Percentiles rank a stretch among this genome's conserved stretches.
Evolutionary conservation across 2,888 invertebrate genomes (phyloP).

Genomic region (Caenorhabditis plicata): DNA sequence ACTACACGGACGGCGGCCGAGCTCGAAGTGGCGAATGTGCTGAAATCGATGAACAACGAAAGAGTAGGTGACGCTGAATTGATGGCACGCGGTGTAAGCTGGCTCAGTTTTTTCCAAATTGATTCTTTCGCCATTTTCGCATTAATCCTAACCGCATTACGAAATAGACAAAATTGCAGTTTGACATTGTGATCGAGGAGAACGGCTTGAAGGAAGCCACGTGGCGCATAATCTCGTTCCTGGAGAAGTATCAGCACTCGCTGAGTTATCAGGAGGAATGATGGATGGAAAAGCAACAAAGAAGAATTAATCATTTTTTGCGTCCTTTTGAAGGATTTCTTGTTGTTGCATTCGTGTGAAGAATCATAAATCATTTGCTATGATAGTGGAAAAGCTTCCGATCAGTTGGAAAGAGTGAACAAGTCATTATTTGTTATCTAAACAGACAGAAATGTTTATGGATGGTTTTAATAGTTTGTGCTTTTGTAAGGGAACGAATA

Average conservation of each 20-base stretch:
- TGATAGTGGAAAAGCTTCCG: no score
- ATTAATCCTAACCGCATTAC: background rate
- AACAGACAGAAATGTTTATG: no score
- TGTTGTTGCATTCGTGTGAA: no score
- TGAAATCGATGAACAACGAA: slow-evolving; percentile 34
- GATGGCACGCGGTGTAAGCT: slow-evolving; percentile 24
- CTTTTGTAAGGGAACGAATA: no score
- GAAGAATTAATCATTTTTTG: no score
- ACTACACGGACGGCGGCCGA: slow-evolving; percentile 30
- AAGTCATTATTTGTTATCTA: no score
- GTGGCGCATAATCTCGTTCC: slow-evolving; percentile 32
- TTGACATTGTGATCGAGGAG: slow-evolving; percentile 46
- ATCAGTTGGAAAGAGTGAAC: no score
- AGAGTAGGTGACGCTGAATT: slow-evolving; percentile 30
- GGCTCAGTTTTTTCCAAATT: slow-evolving; percentile 1
- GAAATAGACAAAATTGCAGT: slow-evolving; percentile 17
- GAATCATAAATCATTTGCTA: no score
- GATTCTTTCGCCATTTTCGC: no score
- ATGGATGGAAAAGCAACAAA: no score
- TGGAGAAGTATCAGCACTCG: slow-evolving; percentile 45
- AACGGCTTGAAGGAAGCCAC: slow-evolving; percentile 43
- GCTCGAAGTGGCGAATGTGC: slow-evolving; percentile 25
- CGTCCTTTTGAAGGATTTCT: no score
- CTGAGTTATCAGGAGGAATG: slow-evolving; percentile 16
- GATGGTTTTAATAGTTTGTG: no score